Percentiles rank a stretch among this genome's conserved stretches.
These are phyloP conservation scores for Magallana gigas DNA, from an alignment of 1,140 invertebrate genomes.

Conservation along the genomic window DNA sequence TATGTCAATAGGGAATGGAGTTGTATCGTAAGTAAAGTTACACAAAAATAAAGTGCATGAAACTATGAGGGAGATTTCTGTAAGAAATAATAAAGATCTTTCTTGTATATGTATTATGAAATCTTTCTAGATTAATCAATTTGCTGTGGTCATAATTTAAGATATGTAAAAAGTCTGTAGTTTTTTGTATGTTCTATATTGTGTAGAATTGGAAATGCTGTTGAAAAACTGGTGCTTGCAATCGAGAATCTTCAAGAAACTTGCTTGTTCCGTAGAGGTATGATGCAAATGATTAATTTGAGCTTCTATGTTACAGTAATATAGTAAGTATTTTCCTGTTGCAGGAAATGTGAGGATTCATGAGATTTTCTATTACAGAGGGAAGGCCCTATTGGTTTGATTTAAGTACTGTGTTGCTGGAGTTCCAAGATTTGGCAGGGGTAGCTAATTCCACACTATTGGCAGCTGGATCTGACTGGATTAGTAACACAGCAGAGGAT, in stretches of 20 bases:
- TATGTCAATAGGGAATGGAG: slow-evolving; percentile 54
- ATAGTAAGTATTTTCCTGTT: too few relatives aligned
- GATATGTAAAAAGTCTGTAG: too few relatives aligned
- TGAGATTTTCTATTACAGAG: not conserved
- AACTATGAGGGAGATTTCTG: too few relatives aligned
- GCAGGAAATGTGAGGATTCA: not conserved
- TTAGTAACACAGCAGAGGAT: not conserved
- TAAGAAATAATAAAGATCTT: too few relatives aligned
- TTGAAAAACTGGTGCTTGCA: slow-evolving; percentile 60
- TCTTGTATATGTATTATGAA: too few relatives aligned
- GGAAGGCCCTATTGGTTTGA: slow-evolving; percentile 22
- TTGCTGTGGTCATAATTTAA: too few relatives aligned
- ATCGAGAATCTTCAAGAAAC: slow-evolving; percentile 62
- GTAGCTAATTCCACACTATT: not conserved
- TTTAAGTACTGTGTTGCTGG: not conserved
- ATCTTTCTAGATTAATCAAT: too few relatives aligned
- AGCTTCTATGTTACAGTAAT: too few relatives aligned
- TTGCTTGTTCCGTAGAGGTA: slow-evolving; percentile 66
- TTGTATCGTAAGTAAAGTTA: slow-evolving; percentile 55
- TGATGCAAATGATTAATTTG: not conserved
- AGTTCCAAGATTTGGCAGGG: not conserved
- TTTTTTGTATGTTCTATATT: not conserved
- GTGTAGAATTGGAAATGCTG: slow-evolving; percentile 57
- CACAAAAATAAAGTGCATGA: too few relatives aligned
- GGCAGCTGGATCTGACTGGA: not conserved